These are phyloP conservation scores for Kradibia gibbosae DNA, from an alignment of 1,140 invertebrate genomes.

Conservation along the genomic window DNA sequence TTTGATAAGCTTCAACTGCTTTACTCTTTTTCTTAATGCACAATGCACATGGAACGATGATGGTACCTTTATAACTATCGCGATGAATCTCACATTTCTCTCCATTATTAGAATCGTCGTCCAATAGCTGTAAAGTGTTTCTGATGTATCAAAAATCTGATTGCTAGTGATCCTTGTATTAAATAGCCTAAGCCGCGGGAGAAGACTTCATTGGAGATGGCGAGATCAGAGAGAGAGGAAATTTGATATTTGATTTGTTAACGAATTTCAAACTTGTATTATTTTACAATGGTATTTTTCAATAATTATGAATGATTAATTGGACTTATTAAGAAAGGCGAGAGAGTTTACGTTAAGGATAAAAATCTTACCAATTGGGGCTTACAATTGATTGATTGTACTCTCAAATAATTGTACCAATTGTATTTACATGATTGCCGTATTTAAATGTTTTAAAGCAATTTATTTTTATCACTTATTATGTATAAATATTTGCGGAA, in stretches of 20 bases:
- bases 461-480: no score
- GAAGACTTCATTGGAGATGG: constrained; percentile 7
- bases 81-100: background rate
- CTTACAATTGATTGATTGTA: no score
- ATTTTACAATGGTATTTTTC: background rate
- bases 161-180: background rate
- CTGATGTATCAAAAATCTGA: background rate
- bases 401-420: no score
- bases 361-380: no score
- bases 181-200: constrained; percentile 20
- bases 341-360: no score
- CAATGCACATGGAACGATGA: background rate
- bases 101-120: background rate
- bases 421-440: no score
- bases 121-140: background rate
- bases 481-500: no score
- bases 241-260: background rate
- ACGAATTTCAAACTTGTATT: background rate
- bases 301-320: background rate
- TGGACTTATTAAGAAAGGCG: background rate
- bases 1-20: background rate
- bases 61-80: no score
- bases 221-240: background rate
- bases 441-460: no score
- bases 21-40: no score